Evolutionary conservation across 2,888 invertebrate genomes (phyloP).

Genomic region (Apeira syringaria): DNA sequence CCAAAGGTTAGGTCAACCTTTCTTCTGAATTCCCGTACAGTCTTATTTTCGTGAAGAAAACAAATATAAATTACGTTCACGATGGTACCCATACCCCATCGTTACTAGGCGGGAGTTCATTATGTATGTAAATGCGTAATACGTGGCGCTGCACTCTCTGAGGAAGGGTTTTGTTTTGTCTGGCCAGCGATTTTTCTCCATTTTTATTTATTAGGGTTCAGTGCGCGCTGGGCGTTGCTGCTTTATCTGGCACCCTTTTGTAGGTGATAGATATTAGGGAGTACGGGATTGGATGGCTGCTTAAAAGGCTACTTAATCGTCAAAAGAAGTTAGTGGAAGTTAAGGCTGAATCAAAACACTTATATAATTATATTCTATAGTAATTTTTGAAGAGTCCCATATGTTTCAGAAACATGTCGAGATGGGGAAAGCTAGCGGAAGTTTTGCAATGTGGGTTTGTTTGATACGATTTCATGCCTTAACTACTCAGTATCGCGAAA

Average conservation of each 20-base stretch:
- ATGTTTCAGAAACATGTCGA: too few species aligned
- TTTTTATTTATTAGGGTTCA: constrained; percentile 57
- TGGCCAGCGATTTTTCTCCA: constrained; percentile 51
- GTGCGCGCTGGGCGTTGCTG: constrained; percentile 22
- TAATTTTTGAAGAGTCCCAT: too few species aligned
- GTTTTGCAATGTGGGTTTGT: too few species aligned
- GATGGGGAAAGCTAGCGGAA: too few species aligned
- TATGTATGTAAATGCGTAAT: constrained; percentile 53
- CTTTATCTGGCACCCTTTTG: constrained; percentile 24
- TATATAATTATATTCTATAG: too few species aligned
- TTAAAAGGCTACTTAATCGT: neutral
- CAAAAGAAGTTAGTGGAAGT: too few species aligned
- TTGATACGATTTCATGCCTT: too few species aligned
- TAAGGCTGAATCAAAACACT: too few species aligned
- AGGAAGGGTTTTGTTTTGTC: constrained; percentile 44
- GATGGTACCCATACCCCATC: constrained; percentile 27
- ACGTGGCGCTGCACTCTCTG: constrained; percentile 41
- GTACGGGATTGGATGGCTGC: neutral
- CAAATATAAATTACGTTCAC: constrained; percentile 34
- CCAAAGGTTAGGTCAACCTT: constrained; percentile 29
- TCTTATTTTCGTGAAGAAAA: constrained; percentile 32
- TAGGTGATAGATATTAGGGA: constrained; percentile 15
- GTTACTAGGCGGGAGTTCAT: constrained; percentile 41
- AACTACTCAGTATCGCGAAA: too few species aligned
- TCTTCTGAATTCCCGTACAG: constrained; percentile 26